A percentile compares a stretch with the other conserved stretches of the same genome.
These are phyloP conservation scores for Ceratina calcarata DNA, from an alignment of 1,140 invertebrate genomes.

Conservation along the genomic window DNA sequence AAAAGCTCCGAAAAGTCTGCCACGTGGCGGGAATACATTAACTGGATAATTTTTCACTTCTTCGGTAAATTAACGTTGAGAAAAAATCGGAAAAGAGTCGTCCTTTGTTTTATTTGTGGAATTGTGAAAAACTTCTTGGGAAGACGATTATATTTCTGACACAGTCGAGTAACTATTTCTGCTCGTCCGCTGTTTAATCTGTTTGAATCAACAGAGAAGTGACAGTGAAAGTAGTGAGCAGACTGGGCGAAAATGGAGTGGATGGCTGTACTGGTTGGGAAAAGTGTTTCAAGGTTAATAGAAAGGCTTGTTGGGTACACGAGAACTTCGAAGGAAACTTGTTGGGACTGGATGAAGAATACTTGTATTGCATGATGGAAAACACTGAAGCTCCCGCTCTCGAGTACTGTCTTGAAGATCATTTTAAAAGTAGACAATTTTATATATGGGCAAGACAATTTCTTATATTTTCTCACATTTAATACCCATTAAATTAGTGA, in stretches of 20 bases:
- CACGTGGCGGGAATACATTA: not conserved
- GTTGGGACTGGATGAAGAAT: slow-evolving; percentile 21
- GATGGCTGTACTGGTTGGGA: not conserved
- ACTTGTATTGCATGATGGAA: not conserved
- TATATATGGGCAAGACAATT: too few species aligned
- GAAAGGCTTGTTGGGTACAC: not conserved
- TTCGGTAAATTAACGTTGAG: not conserved
- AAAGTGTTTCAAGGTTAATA: slow-evolving; percentile 20
- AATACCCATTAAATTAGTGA: too few species aligned
- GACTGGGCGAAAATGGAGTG: not conserved
- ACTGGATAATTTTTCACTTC: not conserved
- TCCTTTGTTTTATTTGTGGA: not conserved
- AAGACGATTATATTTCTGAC: too few species aligned
- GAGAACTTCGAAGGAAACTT: slow-evolving; percentile 11
- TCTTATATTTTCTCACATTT: too few species aligned
- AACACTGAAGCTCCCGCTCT: not conserved
- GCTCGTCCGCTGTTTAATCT: not conserved
- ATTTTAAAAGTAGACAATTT: too few species aligned
- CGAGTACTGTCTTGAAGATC: not conserved
- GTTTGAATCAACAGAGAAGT: not conserved
- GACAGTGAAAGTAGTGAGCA: not conserved
- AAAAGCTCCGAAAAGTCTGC: not conserved
- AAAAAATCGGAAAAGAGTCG: not conserved
- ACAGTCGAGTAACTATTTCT: not conserved
- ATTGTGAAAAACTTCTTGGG: not conserved